Percentiles rank a stretch among this genome's conserved stretches.
Evolutionary conservation across 2,888 invertebrate genomes (phyloP).

Genomic region (Alitta virens): DNA sequence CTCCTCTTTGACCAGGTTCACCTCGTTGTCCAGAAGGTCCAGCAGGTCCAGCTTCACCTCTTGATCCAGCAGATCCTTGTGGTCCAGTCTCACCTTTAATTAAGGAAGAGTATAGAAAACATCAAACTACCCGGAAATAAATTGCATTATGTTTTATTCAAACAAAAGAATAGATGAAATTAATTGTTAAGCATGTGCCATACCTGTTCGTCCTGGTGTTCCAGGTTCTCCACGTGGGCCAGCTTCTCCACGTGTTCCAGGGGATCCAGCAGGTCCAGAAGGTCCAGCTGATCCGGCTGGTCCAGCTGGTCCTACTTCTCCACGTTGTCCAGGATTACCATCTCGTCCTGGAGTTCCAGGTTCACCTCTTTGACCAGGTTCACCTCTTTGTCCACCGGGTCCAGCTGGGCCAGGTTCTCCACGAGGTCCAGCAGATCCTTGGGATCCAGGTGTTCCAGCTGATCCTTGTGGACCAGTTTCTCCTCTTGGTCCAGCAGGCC

Average conservation of each 20-base stretch:
- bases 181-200: neutral
- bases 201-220: constrained; percentile 1
- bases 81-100: constrained; percentile 17
- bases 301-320: constrained; percentile 6
- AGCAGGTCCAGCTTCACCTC: constrained; percentile 17
- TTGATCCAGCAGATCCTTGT: constrained; percentile 21
- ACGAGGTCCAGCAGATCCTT: constrained; percentile 24
- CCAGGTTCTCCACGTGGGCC: constrained; percentile 13
- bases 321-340: constrained; percentile 17
- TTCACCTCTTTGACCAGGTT: constrained; percentile 14
- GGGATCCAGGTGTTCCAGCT: constrained; percentile 12
- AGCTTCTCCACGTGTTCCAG: constrained; percentile 16
- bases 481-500: constrained; percentile 20
- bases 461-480: constrained; percentile 21
- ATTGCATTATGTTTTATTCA: too few species aligned
- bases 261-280: constrained; percentile 22
- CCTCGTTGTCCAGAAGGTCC: constrained; percentile 13
- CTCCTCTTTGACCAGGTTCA: neutral
- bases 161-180: too few species aligned
- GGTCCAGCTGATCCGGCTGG: constrained; percentile 20
- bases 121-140: too few species aligned
- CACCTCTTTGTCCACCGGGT: constrained; percentile 17
- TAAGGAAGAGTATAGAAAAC: too few species aligned
- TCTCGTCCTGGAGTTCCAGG: neutral
- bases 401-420: constrained; percentile 13